Percentiles rank a stretch among this genome's conserved stretches.
These are phyloP conservation scores for Caenorhabditis panamensis DNA, from an alignment of 2,888 invertebrate genomes.

Conservation along the genomic window DNA sequence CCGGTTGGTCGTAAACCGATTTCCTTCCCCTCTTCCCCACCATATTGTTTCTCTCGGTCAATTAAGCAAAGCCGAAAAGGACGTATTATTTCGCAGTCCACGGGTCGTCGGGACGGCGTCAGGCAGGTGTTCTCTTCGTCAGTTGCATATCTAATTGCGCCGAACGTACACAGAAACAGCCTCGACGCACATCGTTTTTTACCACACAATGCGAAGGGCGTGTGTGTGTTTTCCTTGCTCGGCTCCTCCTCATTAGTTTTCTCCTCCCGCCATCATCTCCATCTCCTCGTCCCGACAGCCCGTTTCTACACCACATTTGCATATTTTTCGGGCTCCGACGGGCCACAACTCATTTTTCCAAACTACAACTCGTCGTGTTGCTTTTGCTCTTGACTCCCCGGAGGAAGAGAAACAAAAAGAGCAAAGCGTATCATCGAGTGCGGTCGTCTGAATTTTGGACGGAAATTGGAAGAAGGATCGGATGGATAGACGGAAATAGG, in stretches of 20 bases:
- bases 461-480: constrained; percentile 58
- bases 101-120: constrained; percentile 34
- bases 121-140: constrained; percentile 49
- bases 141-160: constrained; percentile 57
- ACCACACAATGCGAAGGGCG: constrained; percentile 1
- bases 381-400: constrained; percentile 41
- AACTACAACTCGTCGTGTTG: constrained; percentile 20
- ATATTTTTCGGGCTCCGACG: constrained; percentile 44
- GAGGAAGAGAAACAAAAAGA: constrained; percentile 10
- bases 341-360: constrained; percentile 59
- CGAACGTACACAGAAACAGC: constrained; percentile 10
- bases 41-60: constrained; percentile 60
- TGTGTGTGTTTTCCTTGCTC: constrained; percentile 6
- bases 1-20: constrained; percentile 50
- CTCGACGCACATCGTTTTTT: constrained; percentile 12
- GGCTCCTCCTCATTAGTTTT: constrained; percentile 53
- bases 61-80: constrained; percentile 60
- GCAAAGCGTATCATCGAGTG: constrained; percentile 41
- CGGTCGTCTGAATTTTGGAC: constrained; percentile 27
- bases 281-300: constrained; percentile 21
- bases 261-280: constrained; percentile 15
- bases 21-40: constrained; percentile 25
- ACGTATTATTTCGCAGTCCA: constrained; percentile 25
- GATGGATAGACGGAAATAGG: constrained; percentile 33
- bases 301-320: constrained; percentile 52